These are phyloP conservation scores for Cartodere bifasciata DNA, from an alignment of 2,888 invertebrate species.

Conservation along the genomic window DNA sequence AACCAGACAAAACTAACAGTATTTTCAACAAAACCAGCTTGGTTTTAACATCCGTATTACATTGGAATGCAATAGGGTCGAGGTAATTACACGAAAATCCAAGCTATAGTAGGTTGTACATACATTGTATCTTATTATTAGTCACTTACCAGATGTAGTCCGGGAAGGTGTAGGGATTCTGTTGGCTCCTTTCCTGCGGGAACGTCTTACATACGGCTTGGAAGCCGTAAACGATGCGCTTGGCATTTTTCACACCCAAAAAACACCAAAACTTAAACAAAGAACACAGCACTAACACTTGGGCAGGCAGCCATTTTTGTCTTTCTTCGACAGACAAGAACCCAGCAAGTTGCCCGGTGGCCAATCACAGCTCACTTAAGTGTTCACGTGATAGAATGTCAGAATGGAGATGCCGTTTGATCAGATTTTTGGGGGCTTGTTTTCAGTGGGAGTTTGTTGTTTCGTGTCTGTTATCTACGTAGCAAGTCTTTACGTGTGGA, in stretches of 20 bases:
- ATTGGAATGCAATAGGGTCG: no score
- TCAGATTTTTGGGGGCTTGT: conserved; percentile 38
- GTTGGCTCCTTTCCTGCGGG: conserved; percentile 83
- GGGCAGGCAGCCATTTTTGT: conserved; percentile 73
- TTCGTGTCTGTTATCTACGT: conserved; percentile 69
- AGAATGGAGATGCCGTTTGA: conserved; percentile 27
- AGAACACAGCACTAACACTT: conserved; percentile 71
- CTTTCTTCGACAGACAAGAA: conserved; percentile 14
- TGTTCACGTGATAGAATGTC: conserved; percentile 19
- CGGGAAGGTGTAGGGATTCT: conserved; percentile 71
- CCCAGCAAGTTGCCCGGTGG: conserved; percentile 12
- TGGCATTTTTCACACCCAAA: conserved; percentile 59
- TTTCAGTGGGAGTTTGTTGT: conserved; percentile 61
- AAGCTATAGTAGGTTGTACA: no score
- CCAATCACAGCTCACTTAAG: conserved; percentile 21
- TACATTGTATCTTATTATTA: no score
- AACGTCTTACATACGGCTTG: conserved; percentile 83
- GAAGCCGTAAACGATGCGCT: conserved; percentile 90
- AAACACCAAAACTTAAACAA: conserved; percentile 57
- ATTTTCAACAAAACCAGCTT: no score
- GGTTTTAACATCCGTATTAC: no score
- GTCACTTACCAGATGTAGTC: conserved; percentile 71
- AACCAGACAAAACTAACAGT: no score
- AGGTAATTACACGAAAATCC: conserved; percentile 16
- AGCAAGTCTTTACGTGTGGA: conserved; percentile 81